Conservation (phyloP, 2,797 vertebrate species). For the Pseudomugil gertrudae region DNA sequence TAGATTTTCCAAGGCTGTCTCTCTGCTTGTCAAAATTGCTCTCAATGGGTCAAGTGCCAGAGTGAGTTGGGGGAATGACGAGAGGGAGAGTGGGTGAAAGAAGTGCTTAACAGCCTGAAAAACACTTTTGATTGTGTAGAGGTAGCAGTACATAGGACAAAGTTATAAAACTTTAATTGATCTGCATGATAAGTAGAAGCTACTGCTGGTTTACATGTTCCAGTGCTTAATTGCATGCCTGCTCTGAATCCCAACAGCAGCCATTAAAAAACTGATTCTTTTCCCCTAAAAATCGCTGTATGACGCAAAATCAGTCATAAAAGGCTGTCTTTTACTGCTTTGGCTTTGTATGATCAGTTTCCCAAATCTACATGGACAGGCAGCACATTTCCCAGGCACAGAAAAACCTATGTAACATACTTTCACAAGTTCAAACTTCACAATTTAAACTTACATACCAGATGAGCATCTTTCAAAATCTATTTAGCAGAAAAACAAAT, state of each 20-base stretch:
- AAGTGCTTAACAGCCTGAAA: slow-evolving; percentile 76
- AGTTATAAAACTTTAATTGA: slow-evolving; percentile 84
- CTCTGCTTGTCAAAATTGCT: slow-evolving; percentile 79
- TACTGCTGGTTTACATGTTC: slow-evolving; percentile 80
- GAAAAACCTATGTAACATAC: slow-evolving; percentile 58
- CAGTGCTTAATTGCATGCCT: slow-evolving; percentile 77
- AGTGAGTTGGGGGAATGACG: slow-evolving; percentile 43
- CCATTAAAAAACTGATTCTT: slow-evolving; percentile 80
- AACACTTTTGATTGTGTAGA: slow-evolving; percentile 82
- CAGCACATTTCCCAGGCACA: slow-evolving; percentile 66
- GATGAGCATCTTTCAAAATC: slow-evolving; percentile 59
- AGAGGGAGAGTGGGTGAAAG: slow-evolving; percentile 35
- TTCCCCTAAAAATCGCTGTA: slow-evolving; percentile 76
- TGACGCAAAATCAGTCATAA: slow-evolving; percentile 83
- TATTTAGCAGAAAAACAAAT: slow-evolving; percentile 46
- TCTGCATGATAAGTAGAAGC: slow-evolving; percentile 82
- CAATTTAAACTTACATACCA: slow-evolving; percentile 63
- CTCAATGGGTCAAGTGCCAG: slow-evolving; percentile 77
- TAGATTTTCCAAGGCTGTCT: slow-evolving; percentile 83
- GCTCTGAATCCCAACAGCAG: slow-evolving; percentile 72
- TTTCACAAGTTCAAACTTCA: slow-evolving; percentile 68
- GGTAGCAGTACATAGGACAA: slow-evolving; percentile 78
- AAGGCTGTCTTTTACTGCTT: slow-evolving; percentile 70
- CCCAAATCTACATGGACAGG: slow-evolving; percentile 70
- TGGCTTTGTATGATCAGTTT: slow-evolving; percentile 78